These are phyloP conservation scores for Mustela nigripes DNA, from an alignment of 2,113 vertebrate genomes.

Conservation along the genomic window DNA sequence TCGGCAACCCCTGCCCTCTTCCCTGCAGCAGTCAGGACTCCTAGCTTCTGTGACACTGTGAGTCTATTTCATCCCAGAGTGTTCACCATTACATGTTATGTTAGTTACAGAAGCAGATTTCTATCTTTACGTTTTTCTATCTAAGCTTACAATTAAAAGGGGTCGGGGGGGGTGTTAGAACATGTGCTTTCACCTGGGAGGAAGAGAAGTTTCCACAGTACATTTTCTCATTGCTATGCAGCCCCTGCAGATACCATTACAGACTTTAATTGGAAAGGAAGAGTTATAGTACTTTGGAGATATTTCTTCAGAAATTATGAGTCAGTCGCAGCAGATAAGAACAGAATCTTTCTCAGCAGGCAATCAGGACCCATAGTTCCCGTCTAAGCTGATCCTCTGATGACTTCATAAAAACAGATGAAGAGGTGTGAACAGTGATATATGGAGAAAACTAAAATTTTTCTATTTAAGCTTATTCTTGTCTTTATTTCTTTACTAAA, in stretches of 20 bases:
- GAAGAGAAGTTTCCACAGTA: not conserved
- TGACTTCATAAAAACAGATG: not conserved
- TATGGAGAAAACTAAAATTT: not conserved
- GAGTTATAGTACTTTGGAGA: not conserved
- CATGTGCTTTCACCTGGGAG: not conserved
- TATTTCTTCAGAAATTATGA: not conserved
- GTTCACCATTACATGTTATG: not conserved
- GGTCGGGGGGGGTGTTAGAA: not conserved
- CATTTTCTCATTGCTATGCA: not conserved
- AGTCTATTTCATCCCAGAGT: not conserved
- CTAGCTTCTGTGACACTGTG: not conserved
- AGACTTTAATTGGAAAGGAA: constrained; percentile 46
- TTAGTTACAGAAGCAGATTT: not conserved
- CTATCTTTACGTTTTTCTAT: not conserved
- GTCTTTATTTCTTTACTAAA: not conserved
- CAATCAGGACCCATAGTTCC: not conserved
- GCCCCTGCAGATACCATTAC: not conserved
- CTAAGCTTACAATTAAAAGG: not conserved
- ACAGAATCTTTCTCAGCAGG: not conserved
- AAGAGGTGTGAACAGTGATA: not conserved
- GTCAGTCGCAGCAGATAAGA: not conserved
- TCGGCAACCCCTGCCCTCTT: not conserved
- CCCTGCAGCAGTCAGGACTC: not conserved
- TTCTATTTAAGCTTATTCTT: not conserved
- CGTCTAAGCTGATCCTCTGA: not conserved